A percentile compares a stretch with the other conserved stretches of the same genome.
Conservation (phyloP, 2,888 invertebrate species). For the Flexamia atlantica region DNA sequence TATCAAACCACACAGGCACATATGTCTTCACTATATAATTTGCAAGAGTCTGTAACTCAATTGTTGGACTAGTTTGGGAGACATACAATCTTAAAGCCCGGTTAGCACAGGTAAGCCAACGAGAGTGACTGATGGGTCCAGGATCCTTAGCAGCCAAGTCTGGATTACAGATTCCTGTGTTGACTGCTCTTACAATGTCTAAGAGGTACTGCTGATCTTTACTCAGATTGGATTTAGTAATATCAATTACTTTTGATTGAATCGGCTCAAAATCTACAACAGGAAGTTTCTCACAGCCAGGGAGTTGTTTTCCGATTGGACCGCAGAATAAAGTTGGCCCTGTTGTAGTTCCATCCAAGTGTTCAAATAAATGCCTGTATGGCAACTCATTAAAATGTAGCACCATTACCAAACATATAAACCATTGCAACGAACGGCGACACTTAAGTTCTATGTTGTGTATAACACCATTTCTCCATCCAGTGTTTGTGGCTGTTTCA, state of each 20-base stretch:
- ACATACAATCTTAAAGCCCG: not conserved
- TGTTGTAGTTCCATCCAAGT: slow-evolving; percentile 69
- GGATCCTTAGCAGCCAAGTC: slow-evolving; percentile 28
- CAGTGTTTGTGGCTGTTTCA: slow-evolving; percentile 69
- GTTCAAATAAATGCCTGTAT: slow-evolving; percentile 69
- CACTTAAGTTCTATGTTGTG: slow-evolving; percentile 66
- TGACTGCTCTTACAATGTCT: slow-evolving; percentile 60
- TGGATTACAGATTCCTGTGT: slow-evolving; percentile 62
- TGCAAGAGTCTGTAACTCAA: not conserved
- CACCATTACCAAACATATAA: not conserved
- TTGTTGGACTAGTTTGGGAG: not conserved
- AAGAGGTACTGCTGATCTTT: slow-evolving; percentile 68
- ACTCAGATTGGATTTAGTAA: not conserved
- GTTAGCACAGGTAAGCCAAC: not conserved
- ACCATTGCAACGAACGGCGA: not conserved
- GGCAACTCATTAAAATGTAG: slow-evolving; percentile 59
- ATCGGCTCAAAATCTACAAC: not conserved
- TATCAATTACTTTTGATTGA: not conserved
- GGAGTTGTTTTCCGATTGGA: slow-evolving; percentile 69
- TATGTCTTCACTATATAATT: not conserved
- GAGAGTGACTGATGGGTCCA: not conserved
- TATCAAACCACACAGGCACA: slow-evolving; percentile 41
- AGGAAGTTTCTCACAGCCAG: slow-evolving; percentile 31
- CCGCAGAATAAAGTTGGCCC: slow-evolving; percentile 70
- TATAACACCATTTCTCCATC: slow-evolving; percentile 67